Evolutionary conservation across 1,140 invertebrate species (phyloP).

Genomic region (Marisa cornuarietis): DNA sequence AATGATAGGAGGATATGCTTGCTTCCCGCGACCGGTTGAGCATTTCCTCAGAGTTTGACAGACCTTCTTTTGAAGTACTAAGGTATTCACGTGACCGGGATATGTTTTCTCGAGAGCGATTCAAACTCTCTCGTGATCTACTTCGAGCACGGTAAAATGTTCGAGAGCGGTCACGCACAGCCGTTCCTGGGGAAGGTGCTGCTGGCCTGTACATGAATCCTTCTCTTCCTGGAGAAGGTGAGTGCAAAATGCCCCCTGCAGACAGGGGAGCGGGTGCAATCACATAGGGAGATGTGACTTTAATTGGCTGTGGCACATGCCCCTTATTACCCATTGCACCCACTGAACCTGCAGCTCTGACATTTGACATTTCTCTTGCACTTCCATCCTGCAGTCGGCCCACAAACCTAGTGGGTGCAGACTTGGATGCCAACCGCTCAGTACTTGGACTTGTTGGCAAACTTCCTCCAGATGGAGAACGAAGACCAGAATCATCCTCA

Average conservation of each 20-base stretch:
- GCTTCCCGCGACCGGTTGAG: constrained; percentile 16
- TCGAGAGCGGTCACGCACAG: constrained; percentile 26
- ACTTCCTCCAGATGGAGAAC: not conserved
- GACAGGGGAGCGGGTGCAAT: not conserved
- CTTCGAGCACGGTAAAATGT: constrained; percentile 31
- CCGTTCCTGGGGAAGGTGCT: constrained; percentile 14
- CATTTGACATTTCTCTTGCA: not conserved
- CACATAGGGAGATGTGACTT: constrained; percentile 10
- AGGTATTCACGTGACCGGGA: constrained; percentile 13
- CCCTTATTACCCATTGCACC: not conserved
- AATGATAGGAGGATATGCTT: constrained; percentile 19
- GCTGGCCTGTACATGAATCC: constrained; percentile 12
- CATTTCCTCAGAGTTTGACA: constrained; percentile 16
- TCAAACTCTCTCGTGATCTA: constrained; percentile 25
- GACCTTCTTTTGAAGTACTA: constrained; percentile 27
- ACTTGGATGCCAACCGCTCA: constrained; percentile 8
- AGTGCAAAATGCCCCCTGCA: not conserved
- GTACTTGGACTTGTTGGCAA: constrained; percentile 14
- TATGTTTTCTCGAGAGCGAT: constrained; percentile 23
- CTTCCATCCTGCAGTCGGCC: not conserved
- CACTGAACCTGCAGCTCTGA: not conserved
- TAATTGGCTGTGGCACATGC: constrained; percentile 7
- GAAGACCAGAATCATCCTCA: constrained; percentile 3
- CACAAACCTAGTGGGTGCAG: not conserved
- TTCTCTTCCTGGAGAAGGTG: constrained; percentile 14